Conservation (phyloP, 2,888 invertebrate genomes). For the Pollenia griseotomentosa region DNA sequence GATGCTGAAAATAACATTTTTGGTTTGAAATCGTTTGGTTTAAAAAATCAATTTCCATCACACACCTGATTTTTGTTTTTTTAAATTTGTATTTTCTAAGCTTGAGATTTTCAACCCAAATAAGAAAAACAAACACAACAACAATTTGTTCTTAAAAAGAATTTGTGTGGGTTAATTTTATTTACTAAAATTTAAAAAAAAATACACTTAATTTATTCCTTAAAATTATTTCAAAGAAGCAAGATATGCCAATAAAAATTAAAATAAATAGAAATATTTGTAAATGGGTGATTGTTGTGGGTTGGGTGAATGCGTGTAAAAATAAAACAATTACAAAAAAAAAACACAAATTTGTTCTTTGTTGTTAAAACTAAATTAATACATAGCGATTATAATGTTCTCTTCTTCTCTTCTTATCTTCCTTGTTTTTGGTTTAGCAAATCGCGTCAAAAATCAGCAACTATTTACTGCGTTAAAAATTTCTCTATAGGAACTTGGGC, state of each 20-base stretch:
- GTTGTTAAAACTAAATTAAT: slow-evolving; percentile 19
- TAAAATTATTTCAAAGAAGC: slow-evolving; percentile 24
- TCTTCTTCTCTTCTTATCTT: slow-evolving; percentile 42
- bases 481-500: slow-evolving; percentile 83
- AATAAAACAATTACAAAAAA: slow-evolving; percentile 11
- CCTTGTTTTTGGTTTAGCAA: slow-evolving; percentile 42
- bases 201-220: slow-evolving; percentile 29
- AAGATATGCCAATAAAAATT: slow-evolving; percentile 24
- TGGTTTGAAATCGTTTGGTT: no score
- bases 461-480: slow-evolving; percentile 78
- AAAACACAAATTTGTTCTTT: slow-evolving; percentile 4
- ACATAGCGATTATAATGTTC: background rate
- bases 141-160: slow-evolving; percentile 28
- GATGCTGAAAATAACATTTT: no score
- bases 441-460: background rate
- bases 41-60: no score
- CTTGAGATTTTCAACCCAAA: no score
- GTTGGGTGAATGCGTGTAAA: background rate
- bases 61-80: no score
- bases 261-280: slow-evolving; percentile 49
- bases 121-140: no score
- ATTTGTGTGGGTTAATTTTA: slow-evolving; percentile 30
- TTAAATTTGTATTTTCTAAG: no score
- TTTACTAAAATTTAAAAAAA: slow-evolving; percentile 30
- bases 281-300: background rate